Evolutionary conservation across 2,113 vertebrate species (phyloP), one percentile per base, ranked within the genome.

Genomic region (Malurus cyaneus): DNA sequence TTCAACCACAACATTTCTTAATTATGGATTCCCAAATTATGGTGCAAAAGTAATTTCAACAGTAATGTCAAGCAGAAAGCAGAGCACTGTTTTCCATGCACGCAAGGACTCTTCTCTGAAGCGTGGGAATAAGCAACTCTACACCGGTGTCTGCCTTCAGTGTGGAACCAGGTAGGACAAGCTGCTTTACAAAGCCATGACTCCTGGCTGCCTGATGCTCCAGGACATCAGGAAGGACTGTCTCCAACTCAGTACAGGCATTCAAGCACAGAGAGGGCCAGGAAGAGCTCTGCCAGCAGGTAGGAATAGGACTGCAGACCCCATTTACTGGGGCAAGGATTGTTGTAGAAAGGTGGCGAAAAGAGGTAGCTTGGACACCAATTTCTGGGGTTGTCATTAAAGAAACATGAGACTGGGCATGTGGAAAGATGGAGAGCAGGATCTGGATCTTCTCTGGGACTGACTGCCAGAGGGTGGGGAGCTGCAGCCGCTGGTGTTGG

Each of bases 61-160:
- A 84, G 23, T 50, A 61, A 8, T 6, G 18, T 29, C 29, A 60
- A 44, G 61, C 1, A 77, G 72, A 32, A 80, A 53, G 46, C 59
- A 77, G 67, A 23, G 16, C 32, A 21, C 34, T 1, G 1, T 4
- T 39, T 70, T 54, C 28, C 0, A 0, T 19, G 29, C 21, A 5
- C 5, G 46, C 36, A 28, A 41, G 28, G 54, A 10, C 36, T 85
- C 39, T 31, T 16, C 18, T 28, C 29, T 26, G 11, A 78, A 47
- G 72, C 1, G 1, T 14, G 17, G 36, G 24, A 92, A 67, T 7
- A 26, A 67, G 57, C 18, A 79, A 26, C 61, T 54, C 60, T 18
- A 18, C 14, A 13, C 6, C 18, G 2, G 53, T 6, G 20, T 5
- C 47, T 28, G 47, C 34, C 57, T 18, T 11, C 64, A 14, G 18